Base-by-base conservation (phyloP, 2,888 invertebrate species). In the Xestia xanthographa region DNA sequence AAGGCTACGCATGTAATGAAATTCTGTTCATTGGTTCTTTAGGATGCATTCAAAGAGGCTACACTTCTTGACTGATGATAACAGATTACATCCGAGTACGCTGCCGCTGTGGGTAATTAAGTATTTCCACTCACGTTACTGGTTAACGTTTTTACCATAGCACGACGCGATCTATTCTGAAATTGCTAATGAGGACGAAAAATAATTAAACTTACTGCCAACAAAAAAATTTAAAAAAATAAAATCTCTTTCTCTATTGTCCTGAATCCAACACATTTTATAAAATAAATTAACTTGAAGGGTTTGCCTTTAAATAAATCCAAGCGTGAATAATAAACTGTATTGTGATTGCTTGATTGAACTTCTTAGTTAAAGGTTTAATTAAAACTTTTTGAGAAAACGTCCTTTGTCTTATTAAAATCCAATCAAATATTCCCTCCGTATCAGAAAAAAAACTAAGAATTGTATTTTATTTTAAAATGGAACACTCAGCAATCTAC, bases 311-410 rank as follows among this genome's bases (percentile, higher is more conserved):
- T n/a, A 45, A 11, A 63, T 41, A 50, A 50, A 65, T 43, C 50
- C 12, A 50, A 43, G 43, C 29, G 62, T 26, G 29, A 82, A 77
- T 82, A 58, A 78, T 65, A 66, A 75, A 66, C 17, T 68, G 34
- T 70, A 50, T 63, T 74, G 58, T 79, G 20, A 67, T 71, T 67
- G 22, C 70, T 79, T 17, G 67, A 83, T 71, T 79, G 41, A 65
- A 66, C 11, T 62, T 83, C 38, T 82, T 29, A 43, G 20, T 58
- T 22, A 50, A 6, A 70, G 48, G 22, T 45, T 63, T 67, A 63
- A 62, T 63, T 72, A 77, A 76, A 76, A n/a, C 20, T 50, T 17
- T 41, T 26, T n/a, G 22, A 48, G 34, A 29, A 66, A 29, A 66
- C 22, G 17, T 5, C 68, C n/a, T 41, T 75, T 66, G 38, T 68